phyloP scores from a whole-genome alignment of 2,113 vertebrate genomes.

The Grammomys dolichurus region DNA sequence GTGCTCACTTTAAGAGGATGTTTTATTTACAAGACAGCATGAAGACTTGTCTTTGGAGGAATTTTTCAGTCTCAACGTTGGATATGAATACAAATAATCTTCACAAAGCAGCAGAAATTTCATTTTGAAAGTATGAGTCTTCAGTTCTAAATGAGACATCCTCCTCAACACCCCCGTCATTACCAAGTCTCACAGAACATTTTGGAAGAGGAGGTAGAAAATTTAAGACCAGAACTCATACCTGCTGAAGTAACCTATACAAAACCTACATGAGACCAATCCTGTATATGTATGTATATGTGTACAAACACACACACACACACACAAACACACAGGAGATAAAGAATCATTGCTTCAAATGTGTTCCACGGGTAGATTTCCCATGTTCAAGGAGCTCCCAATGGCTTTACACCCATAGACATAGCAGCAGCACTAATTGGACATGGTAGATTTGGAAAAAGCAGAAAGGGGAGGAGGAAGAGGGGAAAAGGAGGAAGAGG shows the following conservation, averaged over 20 bases:
- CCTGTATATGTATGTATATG: too few relatives aligned
- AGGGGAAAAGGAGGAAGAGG: background rate
- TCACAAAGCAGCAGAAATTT: slow-evolving; percentile 25
- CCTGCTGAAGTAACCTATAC: background rate
- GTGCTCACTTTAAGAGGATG: background rate
- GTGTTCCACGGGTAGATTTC: background rate
- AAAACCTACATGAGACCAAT: background rate
- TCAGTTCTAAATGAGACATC: too few relatives aligned
- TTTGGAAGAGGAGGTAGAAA: background rate
- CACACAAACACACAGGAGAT: too few relatives aligned
- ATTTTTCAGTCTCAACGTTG: background rate
- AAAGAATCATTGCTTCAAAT: background rate
- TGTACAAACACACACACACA: too few relatives aligned
- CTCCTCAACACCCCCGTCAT: background rate
- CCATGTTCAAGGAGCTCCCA: background rate
- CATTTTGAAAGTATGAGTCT: background rate
- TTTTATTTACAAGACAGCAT: background rate
- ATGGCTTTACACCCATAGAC: background rate
- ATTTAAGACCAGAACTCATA: background rate
- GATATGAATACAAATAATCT: slow-evolving; percentile 1
- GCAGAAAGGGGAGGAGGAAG: too few relatives aligned
- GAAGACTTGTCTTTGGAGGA: background rate
- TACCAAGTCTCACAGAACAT: background rate
- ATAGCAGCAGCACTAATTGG: background rate
- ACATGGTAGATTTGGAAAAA: background rate